Percentiles rank a stretch among this genome's conserved stretches.
Conservation (phyloP, 2,888 invertebrate genomes). For the Drosophila maculinotata region DNA sequence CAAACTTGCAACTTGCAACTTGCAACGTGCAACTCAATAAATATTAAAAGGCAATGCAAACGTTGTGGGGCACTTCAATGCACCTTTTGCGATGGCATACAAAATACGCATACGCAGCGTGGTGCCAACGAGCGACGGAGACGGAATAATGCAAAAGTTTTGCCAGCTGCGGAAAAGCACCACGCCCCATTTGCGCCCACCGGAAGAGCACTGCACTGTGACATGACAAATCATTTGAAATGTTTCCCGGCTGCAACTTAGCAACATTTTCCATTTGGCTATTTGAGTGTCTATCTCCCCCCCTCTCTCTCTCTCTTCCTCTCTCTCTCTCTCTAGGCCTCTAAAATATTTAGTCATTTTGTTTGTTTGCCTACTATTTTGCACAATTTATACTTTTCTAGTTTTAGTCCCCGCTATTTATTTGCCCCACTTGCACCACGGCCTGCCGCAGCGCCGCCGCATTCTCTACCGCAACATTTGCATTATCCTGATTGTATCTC, state of each 20-base stretch:
- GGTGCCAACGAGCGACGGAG: conserved; percentile 2
- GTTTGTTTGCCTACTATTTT: conserved; percentile 66
- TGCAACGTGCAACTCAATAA: conserved; percentile 70
- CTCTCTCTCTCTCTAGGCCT: not conserved
- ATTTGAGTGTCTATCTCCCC: conserved; percentile 1
- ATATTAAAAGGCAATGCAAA: conserved; percentile 69
- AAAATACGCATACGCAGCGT: conserved; percentile 53
- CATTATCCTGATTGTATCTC: conserved; percentile 41
- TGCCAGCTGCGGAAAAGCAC: conserved; percentile 15
- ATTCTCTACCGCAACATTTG: conserved; percentile 34
- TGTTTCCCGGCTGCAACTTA: conserved; percentile 40
- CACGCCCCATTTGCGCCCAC: conserved; percentile 21
- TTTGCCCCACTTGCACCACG: conserved; percentile 12
- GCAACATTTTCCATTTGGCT: conserved; percentile 44
- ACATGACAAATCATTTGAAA: conserved; percentile 76
- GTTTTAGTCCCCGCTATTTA: conserved; percentile 18
- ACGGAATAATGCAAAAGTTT: conserved; percentile 31
- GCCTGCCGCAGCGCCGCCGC: too few species aligned
- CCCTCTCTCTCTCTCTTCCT: not conserved
- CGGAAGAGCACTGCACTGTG: conserved; percentile 62
- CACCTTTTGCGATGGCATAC: conserved; percentile 24
- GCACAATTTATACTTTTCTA: conserved; percentile 29
- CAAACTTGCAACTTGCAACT: too few species aligned
- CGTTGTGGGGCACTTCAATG: too few species aligned
- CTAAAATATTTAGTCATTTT: conserved; percentile 69